phyloP scores from a whole-genome alignment of 2,888 invertebrate species.

The Leptopterna dolabrata region DNA sequence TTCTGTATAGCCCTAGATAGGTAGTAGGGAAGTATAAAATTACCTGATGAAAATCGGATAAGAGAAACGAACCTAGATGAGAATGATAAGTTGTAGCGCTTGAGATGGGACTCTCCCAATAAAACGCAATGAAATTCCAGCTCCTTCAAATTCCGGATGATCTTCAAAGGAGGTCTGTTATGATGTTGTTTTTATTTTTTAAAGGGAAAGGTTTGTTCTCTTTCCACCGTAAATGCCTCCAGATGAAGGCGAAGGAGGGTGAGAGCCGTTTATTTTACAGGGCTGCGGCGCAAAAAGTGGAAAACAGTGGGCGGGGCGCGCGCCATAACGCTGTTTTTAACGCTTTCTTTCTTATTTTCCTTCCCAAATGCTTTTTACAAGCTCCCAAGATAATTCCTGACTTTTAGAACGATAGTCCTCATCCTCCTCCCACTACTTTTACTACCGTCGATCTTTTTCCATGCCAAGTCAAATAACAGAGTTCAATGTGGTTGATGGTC shows the following conservation, averaged over 20 bases:
- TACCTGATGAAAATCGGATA: neutral
- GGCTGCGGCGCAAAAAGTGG: neutral
- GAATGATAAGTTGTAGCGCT: neutral
- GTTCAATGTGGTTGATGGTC: no score
- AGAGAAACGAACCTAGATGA: neutral
- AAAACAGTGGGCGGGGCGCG: neutral
- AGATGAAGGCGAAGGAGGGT: neutral
- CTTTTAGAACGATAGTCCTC: neutral
- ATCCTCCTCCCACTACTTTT: neutral
- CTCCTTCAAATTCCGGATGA: neutral
- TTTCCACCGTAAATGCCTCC: neutral
- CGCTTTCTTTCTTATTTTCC: neutral
- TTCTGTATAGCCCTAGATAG: no score
- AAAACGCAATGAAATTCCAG: conserved; percentile 9
- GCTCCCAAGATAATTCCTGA: neutral
- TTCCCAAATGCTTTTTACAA: neutral
- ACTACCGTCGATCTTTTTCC: neutral
- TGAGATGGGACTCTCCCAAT: neutral
- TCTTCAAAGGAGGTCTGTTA: conserved; percentile 4
- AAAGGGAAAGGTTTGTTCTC: neutral
- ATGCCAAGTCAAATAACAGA: neutral
- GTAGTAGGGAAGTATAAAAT: neutral
- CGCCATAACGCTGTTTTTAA: neutral
- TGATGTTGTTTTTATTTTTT: neutral
- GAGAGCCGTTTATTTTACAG: neutral